Evolutionary conservation across 1,140 invertebrate species (phyloP), one percentile per base, ranked within the genome.

Genomic region (Leptinotarsa texana): DNA sequence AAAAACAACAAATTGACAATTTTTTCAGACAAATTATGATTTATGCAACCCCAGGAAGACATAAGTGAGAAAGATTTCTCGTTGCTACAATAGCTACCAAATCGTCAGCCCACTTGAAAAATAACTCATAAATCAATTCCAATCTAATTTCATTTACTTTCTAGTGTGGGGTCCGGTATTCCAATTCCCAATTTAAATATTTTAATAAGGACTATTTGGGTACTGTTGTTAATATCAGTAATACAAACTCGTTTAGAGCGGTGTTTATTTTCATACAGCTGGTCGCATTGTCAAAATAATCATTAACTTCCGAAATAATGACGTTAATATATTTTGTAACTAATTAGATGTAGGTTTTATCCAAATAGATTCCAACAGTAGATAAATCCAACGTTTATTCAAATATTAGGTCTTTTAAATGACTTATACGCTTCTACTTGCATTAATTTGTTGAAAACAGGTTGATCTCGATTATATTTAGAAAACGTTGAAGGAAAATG

Each of bases 241-340:
- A 42, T 42, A 42, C 3, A 42, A 42, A 42, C 33, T 57, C 51
- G n/a, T 57, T 57, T 18, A 18, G 51, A 57, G 51, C 51, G 2
- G 15, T 57, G 51, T 57, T 57, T 57, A 57, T 57, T 18, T 57
- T 57, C 51, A 57, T 17, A 66, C 63, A 66, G 63, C 63, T 66
- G 63, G 66, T 27, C 65, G 69, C 42, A 48, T 69, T 63, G 71
- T 63, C 66, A 68, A 63, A 63, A 47, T 49, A 73, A 67, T 76
- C 65, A 73, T 76, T 76, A 76, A 76, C 73, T 73, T 70, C 48
- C 47, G 27, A 22, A 73, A 63, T 73, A 73, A 73, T 47, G 70
- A 76, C n/a, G 69, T 61, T 75, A 63, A 75, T 75, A 51, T 75
- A 72, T 75, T 75, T 75, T 72, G 15, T 62, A 15, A n/a, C 63